phyloP scores from a whole-genome alignment of 2,797 vertebrate species.

The Gila robusta region DNA sequence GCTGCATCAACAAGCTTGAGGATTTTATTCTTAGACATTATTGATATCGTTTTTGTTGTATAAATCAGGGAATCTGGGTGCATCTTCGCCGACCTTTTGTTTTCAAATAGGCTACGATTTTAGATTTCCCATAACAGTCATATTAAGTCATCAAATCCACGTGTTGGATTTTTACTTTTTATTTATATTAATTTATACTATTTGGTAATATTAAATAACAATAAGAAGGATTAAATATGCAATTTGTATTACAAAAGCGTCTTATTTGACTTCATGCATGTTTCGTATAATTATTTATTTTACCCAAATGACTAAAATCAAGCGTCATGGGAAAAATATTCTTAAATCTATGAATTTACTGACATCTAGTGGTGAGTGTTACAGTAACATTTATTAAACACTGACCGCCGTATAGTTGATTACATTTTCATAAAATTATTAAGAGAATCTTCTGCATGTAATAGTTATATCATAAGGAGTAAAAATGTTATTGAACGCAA shows the following conservation, averaged over 20 bases:
- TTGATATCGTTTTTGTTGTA: neutral
- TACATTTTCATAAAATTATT: neutral
- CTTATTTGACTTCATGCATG: neutral
- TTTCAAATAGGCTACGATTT: neutral
- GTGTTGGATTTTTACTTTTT: neutral
- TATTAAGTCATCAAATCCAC: neutral
- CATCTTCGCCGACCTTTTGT: neutral
- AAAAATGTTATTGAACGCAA: neutral
- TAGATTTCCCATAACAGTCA: neutral
- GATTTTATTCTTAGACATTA: neutral
- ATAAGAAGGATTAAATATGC: neutral
- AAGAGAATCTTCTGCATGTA: neutral
- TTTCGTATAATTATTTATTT: neutral
- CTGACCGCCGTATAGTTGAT: neutral
- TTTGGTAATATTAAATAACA: neutral
- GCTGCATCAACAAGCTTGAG: neutral
- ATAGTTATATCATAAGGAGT: neutral
- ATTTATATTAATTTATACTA: neutral
- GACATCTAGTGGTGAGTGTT: conserved; percentile 51
- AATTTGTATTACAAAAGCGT: neutral
- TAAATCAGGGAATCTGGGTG: neutral
- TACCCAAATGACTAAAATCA: neutral
- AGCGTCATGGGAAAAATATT: neutral
- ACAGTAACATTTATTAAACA: neutral
- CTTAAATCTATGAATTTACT: conserved; percentile 7